A percentile compares a stretch with the other conserved stretches of the same genome.
phyloP scores from a whole-genome alignment of 2,888 invertebrate species.

The Aromia moschata region DNA sequence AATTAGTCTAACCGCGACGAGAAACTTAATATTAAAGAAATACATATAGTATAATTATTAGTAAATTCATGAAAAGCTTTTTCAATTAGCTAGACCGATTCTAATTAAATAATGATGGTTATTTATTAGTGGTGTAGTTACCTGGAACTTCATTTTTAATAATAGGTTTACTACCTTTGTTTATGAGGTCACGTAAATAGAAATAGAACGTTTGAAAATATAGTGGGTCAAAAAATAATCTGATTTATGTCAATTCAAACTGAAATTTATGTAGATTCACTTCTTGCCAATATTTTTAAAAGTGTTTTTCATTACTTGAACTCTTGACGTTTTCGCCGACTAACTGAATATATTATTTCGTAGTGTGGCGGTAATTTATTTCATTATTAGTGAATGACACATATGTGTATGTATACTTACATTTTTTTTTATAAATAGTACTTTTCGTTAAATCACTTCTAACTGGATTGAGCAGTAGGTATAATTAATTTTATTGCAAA shows the following conservation, averaged over 20 bases:
- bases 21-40: no score
- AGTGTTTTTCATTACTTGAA: not conserved
- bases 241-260: not conserved
- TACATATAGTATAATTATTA: no score
- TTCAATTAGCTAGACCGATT: no score
- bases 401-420: no score
- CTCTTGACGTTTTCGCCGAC: not conserved
- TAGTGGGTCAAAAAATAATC: not conserved
- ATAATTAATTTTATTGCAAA: no score
- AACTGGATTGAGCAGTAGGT: no score
- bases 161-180: not conserved
- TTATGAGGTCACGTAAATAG: not conserved
- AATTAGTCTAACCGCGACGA: no score
- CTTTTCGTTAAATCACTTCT: no score
- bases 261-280: not conserved
- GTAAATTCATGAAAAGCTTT: no score
- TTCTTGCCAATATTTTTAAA: not conserved
- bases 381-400: not conserved
- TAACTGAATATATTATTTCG: constrained; percentile 2
- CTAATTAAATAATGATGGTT: no score
- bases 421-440: not conserved
- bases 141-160: no score
- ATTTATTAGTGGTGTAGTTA: no score
- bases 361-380: not conserved
- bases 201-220: not conserved